phyloP scores from a whole-genome alignment of 2,888 invertebrate genomes.

The Cephus runcator region DNA sequence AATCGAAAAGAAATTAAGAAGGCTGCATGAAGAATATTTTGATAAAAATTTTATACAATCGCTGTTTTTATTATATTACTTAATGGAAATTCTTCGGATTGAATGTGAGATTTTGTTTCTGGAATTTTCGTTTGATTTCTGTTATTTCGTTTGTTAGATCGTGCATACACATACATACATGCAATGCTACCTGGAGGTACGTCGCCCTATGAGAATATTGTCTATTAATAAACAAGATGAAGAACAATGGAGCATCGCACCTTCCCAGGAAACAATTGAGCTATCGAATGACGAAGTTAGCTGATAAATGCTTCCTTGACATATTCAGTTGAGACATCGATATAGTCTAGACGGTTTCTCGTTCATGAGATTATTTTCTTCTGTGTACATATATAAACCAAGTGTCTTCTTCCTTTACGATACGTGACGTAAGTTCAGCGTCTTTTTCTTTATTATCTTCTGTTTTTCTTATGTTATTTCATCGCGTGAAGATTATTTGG shows the following conservation, averaged over 20 bases:
- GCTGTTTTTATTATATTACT: too few relatives aligned
- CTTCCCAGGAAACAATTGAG: slow-evolving; percentile 31
- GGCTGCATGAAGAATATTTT: not conserved
- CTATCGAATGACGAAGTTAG: slow-evolving; percentile 25
- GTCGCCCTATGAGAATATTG: not conserved
- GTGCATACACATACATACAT: not conserved
- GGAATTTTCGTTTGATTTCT: not conserved
- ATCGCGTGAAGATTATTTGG: not conserved
- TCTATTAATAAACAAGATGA: slow-evolving; percentile 9
- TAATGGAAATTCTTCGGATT: too few relatives aligned
- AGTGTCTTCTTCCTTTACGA: not conserved
- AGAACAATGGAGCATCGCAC: slow-evolving; percentile 36
- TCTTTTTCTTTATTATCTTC: not conserved
- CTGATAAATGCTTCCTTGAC: slow-evolving; percentile 25
- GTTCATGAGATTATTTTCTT: not conserved
- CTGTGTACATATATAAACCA: not conserved
- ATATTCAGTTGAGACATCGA: not conserved
- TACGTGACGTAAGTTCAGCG: not conserved
- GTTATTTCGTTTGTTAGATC: not conserved
- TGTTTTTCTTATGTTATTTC: not conserved
- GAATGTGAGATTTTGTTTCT: not conserved
- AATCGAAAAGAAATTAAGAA: not conserved
- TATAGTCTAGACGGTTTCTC: not conserved
- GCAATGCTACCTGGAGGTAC: not conserved
- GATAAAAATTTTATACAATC: not conserved